Evolutionary conservation across 2,888 invertebrate species (phyloP), one percentile per base, ranked within the genome.

Genomic region (Latrodectus hesperus): DNA sequence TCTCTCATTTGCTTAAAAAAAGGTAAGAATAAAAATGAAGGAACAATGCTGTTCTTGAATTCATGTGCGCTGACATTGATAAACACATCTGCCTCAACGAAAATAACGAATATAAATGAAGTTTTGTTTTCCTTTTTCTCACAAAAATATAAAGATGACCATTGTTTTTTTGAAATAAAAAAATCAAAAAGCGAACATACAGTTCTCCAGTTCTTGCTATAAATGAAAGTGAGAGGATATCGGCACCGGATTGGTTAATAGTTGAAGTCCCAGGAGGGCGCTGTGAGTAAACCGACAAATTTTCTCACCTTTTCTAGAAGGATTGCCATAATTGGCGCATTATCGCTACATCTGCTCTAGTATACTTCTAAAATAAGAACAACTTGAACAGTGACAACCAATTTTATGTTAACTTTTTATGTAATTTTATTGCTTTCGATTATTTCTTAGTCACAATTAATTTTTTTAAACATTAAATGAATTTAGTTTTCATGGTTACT

Each of bases 211-310:
- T 76, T 55, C 70, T 70, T 55, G 64, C 80, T 74, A 75, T 80
- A 80, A 81, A 77, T 72, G 77, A 75, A 82, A 75, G 71, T 53
- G 76, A 81, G 70, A 67, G 51, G 80, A 65, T 75, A 75, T 65
- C 80, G 71, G 64, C 51, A 17, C 81, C 86, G 67, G 55, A 86
- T 86, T 86, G 86, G 86, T 72, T 71, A 81, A 86, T 80, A 86
- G 86, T 86, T 86, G 65, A 71, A 81, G 64, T 86, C 76, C 86
- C 81, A 80, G 79, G 86, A 86, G 81, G 86, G 86, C 86, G 86
- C 80, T 76, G 70, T 14, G 73, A 70, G 79, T 80, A 75, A 79
- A 55, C 75, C 86, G 52, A 76, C 80, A 64, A 68, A 17, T 72
- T 68, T 67, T 74, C 82, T 81, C 76, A 81, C 71, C 83, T 76